A percentile compares a stretch with the other conserved stretches of the same genome.
Conservation (phyloP, 2,113 vertebrate genomes). For the Pituophis catenifer region DNA sequence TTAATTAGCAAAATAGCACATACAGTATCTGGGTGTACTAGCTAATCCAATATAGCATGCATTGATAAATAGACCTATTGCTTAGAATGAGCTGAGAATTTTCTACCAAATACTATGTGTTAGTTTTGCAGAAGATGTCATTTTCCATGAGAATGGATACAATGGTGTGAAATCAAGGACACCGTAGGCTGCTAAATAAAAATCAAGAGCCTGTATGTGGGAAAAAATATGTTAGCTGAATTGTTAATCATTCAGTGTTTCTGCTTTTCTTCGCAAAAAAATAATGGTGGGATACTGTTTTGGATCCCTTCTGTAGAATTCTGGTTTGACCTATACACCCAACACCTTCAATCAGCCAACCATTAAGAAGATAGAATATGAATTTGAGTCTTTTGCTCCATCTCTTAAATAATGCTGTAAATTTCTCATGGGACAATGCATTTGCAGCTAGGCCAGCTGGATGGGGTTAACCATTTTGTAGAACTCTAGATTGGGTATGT, state of each 20-base stretch:
- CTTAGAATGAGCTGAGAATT: background rate
- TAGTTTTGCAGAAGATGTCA: background rate
- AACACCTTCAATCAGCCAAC: background rate
- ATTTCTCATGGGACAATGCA: background rate
- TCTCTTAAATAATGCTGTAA: background rate
- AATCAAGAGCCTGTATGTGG: background rate
- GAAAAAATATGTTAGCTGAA: background rate
- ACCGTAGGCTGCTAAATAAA: background rate
- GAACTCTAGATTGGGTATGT: background rate
- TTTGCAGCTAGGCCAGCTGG: background rate
- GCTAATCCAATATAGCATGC: background rate
- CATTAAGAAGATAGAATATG: background rate
- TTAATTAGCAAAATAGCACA: background rate
- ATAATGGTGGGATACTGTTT: background rate
- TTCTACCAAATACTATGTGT: background rate
- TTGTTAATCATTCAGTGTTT: background rate
- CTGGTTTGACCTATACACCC: background rate
- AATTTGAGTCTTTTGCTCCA: background rate
- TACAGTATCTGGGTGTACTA: background rate
- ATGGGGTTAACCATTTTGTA: background rate
- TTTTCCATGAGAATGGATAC: background rate
- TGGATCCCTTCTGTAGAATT: background rate
- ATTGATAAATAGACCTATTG: background rate
- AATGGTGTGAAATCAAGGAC: background rate
- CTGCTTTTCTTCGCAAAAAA: background rate